Evolutionary conservation across 2,113 vertebrate species (phyloP).

Genomic region (Poeciliopsis prolifica): DNA sequence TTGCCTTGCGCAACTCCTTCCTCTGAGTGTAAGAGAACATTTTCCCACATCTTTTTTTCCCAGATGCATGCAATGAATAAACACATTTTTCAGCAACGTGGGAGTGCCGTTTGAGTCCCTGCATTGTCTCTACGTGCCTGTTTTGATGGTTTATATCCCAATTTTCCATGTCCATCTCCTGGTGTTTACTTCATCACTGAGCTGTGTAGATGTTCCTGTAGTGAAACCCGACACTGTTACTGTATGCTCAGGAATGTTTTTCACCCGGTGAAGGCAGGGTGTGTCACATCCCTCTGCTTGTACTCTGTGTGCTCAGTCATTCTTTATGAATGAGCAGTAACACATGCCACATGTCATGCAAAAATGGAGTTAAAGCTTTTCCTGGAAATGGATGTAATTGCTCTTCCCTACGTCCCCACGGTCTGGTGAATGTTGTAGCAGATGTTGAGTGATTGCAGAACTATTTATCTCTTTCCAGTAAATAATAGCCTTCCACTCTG

Average conservation of each 20-base stretch:
- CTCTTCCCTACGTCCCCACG: slow-evolving; percentile 5
- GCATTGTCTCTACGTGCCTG: slow-evolving; percentile 62
- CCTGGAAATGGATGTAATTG: slow-evolving; percentile 38
- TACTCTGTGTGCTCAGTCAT: slow-evolving; percentile 47
- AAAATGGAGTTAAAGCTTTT: slow-evolving; percentile 43
- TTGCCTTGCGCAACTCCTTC: slow-evolving; percentile 21
- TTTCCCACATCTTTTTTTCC: slow-evolving; percentile 36
- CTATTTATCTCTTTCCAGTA: slow-evolving; percentile 32
- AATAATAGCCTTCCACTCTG: slow-evolving; percentile 28
- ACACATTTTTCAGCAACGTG: slow-evolving; percentile 25
- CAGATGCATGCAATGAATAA: slow-evolving; percentile 23
- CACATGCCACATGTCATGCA: slow-evolving; percentile 55
- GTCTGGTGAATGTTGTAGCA: slow-evolving; percentile 39
- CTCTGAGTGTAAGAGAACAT: slow-evolving; percentile 14
- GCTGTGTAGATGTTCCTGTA: slow-evolving; percentile 44
- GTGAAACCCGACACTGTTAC: slow-evolving; percentile 69
- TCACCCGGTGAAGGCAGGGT: slow-evolving; percentile 41
- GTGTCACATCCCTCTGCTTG: slow-evolving; percentile 40
- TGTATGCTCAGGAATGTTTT: slow-evolving; percentile 72
- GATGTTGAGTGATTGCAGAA: slow-evolving; percentile 34
- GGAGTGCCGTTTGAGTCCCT: slow-evolving; percentile 26
- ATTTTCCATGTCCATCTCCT: slow-evolving; percentile 45
- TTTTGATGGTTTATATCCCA: slow-evolving; percentile 55
- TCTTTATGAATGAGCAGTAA: slow-evolving; percentile 70
- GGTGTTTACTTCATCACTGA: slow-evolving; percentile 65